Percentiles rank a stretch among this genome's conserved stretches.
These are phyloP conservation scores for Cottus gobio DNA, from an alignment of 2,113 vertebrate species.

Conservation along the genomic window DNA sequence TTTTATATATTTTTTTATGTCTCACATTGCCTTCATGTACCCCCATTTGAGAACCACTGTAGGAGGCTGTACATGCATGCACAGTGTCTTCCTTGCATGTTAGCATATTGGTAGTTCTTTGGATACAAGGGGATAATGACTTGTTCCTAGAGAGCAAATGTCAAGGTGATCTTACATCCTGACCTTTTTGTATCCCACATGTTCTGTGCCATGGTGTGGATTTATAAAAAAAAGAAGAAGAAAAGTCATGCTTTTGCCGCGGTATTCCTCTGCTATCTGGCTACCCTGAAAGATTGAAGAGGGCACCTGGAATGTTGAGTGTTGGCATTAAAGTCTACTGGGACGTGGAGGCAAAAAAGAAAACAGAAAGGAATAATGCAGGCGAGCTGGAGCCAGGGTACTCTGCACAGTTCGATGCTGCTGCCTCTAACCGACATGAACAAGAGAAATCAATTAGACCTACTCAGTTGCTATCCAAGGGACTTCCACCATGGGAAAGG, in stretches of 20 bases:
- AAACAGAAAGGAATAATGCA: constrained; percentile 60
- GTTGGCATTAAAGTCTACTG: constrained; percentile 52
- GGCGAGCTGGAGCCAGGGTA: constrained; percentile 69
- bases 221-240: not conserved
- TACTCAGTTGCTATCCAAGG: constrained; percentile 73
- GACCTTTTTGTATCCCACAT: constrained; percentile 53
- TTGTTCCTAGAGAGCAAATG: constrained; percentile 42
- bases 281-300: constrained; percentile 35
- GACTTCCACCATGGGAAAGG: constrained; percentile 65
- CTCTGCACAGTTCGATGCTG: constrained; percentile 74
- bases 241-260: constrained; percentile 20
- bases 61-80: not conserved
- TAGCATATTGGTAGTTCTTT: not conserved
- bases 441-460: constrained; percentile 84
- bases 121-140: constrained; percentile 30
- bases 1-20: no score
- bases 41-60: no score
- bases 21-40: no score
- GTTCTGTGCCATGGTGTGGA: not conserved
- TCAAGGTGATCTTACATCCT: constrained; percentile 39
- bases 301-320: constrained; percentile 48
- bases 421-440: constrained; percentile 71
- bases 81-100: not conserved
- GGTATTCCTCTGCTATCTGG: constrained; percentile 17
- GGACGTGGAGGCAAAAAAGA: constrained; percentile 47